A percentile compares a stretch with the other conserved stretches of the same genome.
Evolutionary conservation across 2,888 invertebrate genomes (phyloP).

Genomic region (Meghimatium bilineatum): DNA sequence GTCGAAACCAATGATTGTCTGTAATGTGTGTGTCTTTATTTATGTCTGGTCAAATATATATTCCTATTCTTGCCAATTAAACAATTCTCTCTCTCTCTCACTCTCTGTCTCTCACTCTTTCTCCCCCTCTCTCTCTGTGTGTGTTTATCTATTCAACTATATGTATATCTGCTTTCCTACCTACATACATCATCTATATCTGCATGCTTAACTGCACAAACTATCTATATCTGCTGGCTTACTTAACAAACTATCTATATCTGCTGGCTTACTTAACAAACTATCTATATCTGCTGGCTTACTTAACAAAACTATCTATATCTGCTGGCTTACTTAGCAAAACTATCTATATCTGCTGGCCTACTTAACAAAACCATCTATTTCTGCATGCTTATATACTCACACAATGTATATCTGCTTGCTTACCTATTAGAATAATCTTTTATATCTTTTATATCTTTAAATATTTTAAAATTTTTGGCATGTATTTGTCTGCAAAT

Average conservation of each 20-base stretch:
- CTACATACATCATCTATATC: neutral
- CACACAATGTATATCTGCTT: neutral
- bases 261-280: neutral
- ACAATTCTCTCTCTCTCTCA: too few species aligned
- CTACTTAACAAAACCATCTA: neutral
- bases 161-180: neutral
- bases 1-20: too few species aligned
- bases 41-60: too few species aligned
- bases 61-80: too few species aligned
- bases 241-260: neutral
- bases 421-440: neutral
- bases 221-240: neutral
- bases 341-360: neutral
- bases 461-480: too few species aligned
- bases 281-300: neutral
- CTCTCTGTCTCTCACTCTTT: too few species aligned
- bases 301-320: neutral
- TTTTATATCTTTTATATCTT: too few species aligned
- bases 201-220: neutral
- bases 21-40: too few species aligned
- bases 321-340: neutral
- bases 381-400: neutral
- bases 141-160: neutral
- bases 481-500: too few species aligned
- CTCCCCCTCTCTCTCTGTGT: neutral